These are phyloP conservation scores for Cotesia typhae DNA, from an alignment of 1,140 invertebrate species.

Conservation along the genomic window DNA sequence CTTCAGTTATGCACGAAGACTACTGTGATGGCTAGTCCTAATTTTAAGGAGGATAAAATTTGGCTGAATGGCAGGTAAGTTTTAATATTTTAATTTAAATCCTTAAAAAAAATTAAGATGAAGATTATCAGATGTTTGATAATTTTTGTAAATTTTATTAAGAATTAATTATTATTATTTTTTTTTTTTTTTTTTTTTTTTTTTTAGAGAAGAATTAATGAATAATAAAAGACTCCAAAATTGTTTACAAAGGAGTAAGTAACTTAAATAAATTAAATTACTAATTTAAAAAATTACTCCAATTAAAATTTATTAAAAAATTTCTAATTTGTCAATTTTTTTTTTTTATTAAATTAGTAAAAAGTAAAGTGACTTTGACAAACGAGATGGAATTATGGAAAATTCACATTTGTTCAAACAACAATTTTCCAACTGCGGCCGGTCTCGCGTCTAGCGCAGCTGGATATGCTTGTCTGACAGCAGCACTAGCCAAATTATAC, in stretches of 20 bases:
- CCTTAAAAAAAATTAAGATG: background rate
- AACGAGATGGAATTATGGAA: constrained; percentile 72
- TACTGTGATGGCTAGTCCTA: constrained; percentile 77
- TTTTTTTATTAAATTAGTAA: constrained; percentile 52
- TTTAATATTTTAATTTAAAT: constrained; percentile 8
- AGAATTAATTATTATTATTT: constrained; percentile 22
- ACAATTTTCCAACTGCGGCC: constrained; percentile 99
- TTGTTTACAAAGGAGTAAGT: constrained; percentile 81
- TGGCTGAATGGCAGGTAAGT: constrained; percentile 87
- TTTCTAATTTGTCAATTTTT: background rate
- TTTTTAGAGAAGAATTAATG: constrained; percentile 76
- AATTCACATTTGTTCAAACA: constrained; percentile 89
- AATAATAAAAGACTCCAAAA: constrained; percentile 78
- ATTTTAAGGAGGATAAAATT: constrained; percentile 80
- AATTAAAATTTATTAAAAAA: too few species aligned
- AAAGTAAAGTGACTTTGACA: constrained; percentile 58
- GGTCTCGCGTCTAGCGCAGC: constrained; percentile 98
- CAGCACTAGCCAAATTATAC: constrained; percentile 80
- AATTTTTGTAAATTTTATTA: constrained; percentile 8
- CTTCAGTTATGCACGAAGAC: constrained; percentile 89
- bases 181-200: too few species aligned
- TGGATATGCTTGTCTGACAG: constrained; percentile 90
- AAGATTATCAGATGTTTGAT: background rate
- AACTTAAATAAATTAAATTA: background rate
- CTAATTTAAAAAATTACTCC: too few species aligned